These are phyloP conservation scores for Linyphia triangularis DNA, from an alignment of 2,888 invertebrate species.

Conservation along the genomic window DNA sequence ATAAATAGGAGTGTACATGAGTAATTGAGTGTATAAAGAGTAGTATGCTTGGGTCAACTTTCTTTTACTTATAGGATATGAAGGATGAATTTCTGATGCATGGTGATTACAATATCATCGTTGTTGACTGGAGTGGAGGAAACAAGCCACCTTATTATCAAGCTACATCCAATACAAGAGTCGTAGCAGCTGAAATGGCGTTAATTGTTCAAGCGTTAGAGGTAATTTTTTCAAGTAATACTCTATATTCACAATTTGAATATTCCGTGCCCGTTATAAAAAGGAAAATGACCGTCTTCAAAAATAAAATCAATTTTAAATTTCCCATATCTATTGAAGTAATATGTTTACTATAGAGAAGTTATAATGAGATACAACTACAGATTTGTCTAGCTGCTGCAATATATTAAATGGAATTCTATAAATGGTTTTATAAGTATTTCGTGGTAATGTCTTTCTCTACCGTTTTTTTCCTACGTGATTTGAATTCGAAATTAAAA, in stretches of 20 bases:
- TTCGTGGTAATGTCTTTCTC: too few species aligned
- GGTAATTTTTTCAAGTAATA: too few species aligned
- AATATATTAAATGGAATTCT: too few species aligned
- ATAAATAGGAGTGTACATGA: too few species aligned
- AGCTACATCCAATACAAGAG: conserved; percentile 80
- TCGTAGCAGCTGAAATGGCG: conserved; percentile 79
- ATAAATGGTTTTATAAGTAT: too few species aligned
- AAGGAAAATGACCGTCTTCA: background rate
- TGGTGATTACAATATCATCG: conserved; percentile 75
- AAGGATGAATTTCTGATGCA: conserved; percentile 74
- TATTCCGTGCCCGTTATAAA: too few species aligned
- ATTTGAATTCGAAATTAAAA: too few species aligned
- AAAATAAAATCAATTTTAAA: background rate
- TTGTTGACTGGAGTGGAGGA: conserved; percentile 77
- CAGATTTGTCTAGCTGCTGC: too few species aligned
- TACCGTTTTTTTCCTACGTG: too few species aligned
- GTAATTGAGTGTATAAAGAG: too few species aligned
- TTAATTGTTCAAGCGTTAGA: conserved; percentile 77
- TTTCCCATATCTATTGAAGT: too few species aligned
- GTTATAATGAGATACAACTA: background rate
- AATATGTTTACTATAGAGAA: background rate
- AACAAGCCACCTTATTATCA: conserved; percentile 77
- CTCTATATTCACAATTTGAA: background rate
- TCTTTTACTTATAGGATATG: conserved; percentile 65
- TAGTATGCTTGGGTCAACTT: too few species aligned